Conservation (phyloP, 2,797 vertebrate species). For the Gouania willdenowi region DNA sequence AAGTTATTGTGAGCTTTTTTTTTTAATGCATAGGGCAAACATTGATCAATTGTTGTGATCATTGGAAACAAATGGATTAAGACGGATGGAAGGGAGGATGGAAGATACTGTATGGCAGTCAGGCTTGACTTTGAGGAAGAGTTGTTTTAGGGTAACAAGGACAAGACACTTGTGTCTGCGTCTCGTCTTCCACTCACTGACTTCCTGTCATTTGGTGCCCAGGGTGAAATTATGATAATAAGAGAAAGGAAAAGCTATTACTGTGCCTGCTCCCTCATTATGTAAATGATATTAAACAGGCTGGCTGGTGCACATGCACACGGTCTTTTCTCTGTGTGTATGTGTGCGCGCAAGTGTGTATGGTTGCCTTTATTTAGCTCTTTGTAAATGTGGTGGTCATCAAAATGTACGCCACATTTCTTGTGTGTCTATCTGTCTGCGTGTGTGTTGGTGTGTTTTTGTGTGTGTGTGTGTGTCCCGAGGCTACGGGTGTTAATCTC, state of each 20-base stretch:
- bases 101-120: constrained; percentile 24
- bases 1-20: too few relatives aligned
- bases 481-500: constrained; percentile 93
- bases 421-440: constrained; percentile 8
- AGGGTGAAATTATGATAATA: constrained; percentile 99
- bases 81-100: background rate
- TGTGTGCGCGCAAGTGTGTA: background rate
- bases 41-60: too few relatives aligned
- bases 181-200: constrained; percentile 33
- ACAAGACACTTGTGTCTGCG: constrained; percentile 68
- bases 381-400: constrained; percentile 1
- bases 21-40: too few relatives aligned
- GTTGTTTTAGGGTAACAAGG: constrained; percentile 85
- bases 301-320: constrained; percentile 15
- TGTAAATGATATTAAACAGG: constrained; percentile 99
- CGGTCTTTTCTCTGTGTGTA: background rate
- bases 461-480: constrained; percentile 65
- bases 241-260: constrained; percentile 98
- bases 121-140: constrained; percentile 78
- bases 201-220: constrained; percentile 83
- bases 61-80: too few relatives aligned
- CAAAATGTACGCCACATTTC: too few relatives aligned
- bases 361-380: constrained; percentile 10
- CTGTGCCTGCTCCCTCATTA: constrained; percentile 97
- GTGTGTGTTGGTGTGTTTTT: constrained; percentile 23